Evolutionary conservation across 2,888 invertebrate genomes (phyloP), one percentile per base, ranked within the genome.

Genomic region (Alitta virens): DNA sequence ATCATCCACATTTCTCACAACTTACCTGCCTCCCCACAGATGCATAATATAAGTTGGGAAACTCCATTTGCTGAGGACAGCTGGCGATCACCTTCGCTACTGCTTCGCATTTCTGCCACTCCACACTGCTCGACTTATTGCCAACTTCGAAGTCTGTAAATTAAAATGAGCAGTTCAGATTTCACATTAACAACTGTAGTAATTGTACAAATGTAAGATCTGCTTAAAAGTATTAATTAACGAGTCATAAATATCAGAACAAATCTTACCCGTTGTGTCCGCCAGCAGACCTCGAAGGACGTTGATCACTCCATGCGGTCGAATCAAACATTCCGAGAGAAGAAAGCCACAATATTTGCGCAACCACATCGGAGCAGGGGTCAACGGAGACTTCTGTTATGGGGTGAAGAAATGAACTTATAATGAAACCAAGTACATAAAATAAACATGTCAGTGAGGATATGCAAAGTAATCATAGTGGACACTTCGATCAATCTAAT

Each of bases 51-150:
- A 73, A 69, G 25, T 75, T 73, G 2, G 70, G 50, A 14, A 74
- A 68, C 12, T 63, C 51, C 3, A 63, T 40, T 25, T 70, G 65
- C 24, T 70, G 68, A 1, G 78, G 79, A 68, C 75, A 76, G 24
- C 71, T 84, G 61, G 87, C 81, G 62, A 90, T 84, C 62, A 91
- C 84, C 80, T 86, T 87, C 55, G 87, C 86, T 63, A 90, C 85
- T 71, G 87, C 84, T 62, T 89, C 87, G 71, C 89, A 84, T 77
- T 87, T 87, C 72, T 86, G 85, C 90, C 90, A 90, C 71, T 88
- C 86, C 2, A 23, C 18, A 46, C 46, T 46, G 3, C 3, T 46
- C 7, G 46, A 5, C 46, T 46, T 21, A 12, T 21, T 3, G n/a
- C 18, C 18, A 46, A 18, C 46, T 46, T 46, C n/a, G n/a, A 46